Conservation (phyloP, 1,140 invertebrate species). For the Zaprionus gabonicus region DNA sequence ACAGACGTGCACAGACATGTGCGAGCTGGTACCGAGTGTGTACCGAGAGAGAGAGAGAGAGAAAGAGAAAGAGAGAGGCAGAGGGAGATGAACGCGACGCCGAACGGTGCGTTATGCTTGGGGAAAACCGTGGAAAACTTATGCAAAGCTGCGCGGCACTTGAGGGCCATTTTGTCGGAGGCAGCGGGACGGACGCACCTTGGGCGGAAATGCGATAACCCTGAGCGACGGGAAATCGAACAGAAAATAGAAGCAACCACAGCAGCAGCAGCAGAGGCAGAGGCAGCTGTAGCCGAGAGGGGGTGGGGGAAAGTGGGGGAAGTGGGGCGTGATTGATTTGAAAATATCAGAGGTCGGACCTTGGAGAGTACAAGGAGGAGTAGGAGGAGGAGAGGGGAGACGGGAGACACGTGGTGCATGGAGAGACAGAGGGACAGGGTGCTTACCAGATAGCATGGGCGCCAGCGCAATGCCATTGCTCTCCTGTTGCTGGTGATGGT, state of each 20-base stretch:
- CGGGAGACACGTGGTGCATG: background rate
- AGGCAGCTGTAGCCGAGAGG: constrained; percentile 2
- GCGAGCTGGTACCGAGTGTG: background rate
- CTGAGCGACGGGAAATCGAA: constrained; percentile 55
- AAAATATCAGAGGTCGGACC: constrained; percentile 12
- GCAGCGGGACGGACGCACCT: constrained; percentile 51
- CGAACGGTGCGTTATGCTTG: constrained; percentile 13
- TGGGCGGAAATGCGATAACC: constrained; percentile 81
- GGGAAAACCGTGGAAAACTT: constrained; percentile 50
- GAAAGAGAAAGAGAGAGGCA: background rate
- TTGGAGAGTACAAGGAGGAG: background rate
- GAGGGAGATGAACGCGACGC: background rate
- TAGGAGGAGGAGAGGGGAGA: background rate
- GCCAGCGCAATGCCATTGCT: constrained; percentile 70
- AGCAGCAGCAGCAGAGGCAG: constrained; percentile 8
- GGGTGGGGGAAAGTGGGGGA: background rate
- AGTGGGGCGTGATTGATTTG: constrained; percentile 31
- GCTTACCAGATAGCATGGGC: constrained; percentile 80
- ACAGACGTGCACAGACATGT: constrained; percentile 4
- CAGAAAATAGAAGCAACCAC: constrained; percentile 30
- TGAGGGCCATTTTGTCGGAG: constrained; percentile 50
- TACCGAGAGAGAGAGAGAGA: background rate
- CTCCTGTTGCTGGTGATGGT: constrained; percentile 58
- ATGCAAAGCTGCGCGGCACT: constrained; percentile 50
- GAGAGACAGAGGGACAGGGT: background rate